Evolutionary conservation across 2,113 vertebrate genomes (phyloP).

Genomic region (Amazona vittata): DNA sequence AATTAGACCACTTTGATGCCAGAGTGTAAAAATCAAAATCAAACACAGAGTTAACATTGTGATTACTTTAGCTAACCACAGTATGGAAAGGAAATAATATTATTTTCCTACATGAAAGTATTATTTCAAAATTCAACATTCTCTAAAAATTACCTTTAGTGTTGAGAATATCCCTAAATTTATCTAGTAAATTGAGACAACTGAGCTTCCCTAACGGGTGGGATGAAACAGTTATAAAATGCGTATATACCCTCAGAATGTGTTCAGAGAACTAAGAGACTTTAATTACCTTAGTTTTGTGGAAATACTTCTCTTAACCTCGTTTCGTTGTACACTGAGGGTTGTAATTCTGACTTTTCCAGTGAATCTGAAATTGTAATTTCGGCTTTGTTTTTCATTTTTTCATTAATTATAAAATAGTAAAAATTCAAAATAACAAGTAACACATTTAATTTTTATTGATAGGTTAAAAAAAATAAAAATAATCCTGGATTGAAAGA

Average conservation of each 20-base stretch:
- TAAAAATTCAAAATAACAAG: background rate
- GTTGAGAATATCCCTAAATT: background rate
- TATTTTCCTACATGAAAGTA: background rate
- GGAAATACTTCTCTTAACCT: background rate
- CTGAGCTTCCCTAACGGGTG: background rate
- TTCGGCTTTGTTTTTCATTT: background rate
- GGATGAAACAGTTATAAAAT: background rate
- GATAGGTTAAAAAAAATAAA: background rate
- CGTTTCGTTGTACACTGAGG: background rate
- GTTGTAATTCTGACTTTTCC: background rate
- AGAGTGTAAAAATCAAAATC: background rate
- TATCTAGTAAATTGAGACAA: background rate
- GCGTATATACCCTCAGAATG: background rate
- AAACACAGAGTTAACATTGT: background rate
- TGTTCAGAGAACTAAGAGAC: background rate
- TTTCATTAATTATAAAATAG: background rate
- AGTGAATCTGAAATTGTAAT: background rate
- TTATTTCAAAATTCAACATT: background rate
- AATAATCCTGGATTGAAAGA: background rate
- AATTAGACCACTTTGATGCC: background rate
- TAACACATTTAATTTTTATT: background rate
- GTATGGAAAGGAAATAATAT: background rate
- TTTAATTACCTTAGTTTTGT: background rate
- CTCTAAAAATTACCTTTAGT: background rate
- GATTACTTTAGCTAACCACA: background rate